Evolutionary conservation across 2,888 invertebrate species (phyloP).

Genomic region (Pheosia tremula): DNA sequence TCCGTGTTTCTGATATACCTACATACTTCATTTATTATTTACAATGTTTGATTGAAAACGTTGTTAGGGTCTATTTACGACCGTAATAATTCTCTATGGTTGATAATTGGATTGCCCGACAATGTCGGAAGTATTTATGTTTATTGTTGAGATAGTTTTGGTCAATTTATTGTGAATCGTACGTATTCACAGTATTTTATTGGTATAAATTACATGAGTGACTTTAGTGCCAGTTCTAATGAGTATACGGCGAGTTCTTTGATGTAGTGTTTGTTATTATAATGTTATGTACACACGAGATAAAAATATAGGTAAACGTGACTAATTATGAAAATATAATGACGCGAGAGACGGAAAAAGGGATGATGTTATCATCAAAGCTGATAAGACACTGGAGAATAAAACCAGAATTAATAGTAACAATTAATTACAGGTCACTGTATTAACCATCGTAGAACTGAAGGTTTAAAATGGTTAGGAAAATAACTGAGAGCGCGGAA

Average conservation of each 20-base stretch:
- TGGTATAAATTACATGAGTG: conserved; percentile 15
- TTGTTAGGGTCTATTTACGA: conserved; percentile 28
- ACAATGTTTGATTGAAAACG: conserved; percentile 26
- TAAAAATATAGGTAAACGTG: background rate
- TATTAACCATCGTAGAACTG: background rate
- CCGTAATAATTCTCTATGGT: conserved; percentile 24
- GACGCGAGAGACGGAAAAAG: background rate
- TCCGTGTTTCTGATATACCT: background rate
- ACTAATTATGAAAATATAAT: background rate
- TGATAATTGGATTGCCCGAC: conserved; percentile 32
- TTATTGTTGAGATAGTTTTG: conserved; percentile 25
- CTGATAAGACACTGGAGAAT: no score
- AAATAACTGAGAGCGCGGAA: background rate
- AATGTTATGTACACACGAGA: background rate
- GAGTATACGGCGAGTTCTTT: conserved; percentile 5
- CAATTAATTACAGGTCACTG: no score
- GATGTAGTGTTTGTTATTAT: conserved; percentile 9
- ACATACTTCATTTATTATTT: conserved; percentile 6
- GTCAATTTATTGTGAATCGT: conserved; percentile 18
- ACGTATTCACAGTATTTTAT: conserved; percentile 22
- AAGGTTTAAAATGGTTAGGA: background rate
- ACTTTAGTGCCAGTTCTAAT: conserved; percentile 12
- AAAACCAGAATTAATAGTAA: background rate
- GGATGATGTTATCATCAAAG: background rate
- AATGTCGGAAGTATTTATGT: conserved; percentile 30